Conservation (phyloP, 2,888 invertebrate genomes). For the Xestia xanthographa region DNA sequence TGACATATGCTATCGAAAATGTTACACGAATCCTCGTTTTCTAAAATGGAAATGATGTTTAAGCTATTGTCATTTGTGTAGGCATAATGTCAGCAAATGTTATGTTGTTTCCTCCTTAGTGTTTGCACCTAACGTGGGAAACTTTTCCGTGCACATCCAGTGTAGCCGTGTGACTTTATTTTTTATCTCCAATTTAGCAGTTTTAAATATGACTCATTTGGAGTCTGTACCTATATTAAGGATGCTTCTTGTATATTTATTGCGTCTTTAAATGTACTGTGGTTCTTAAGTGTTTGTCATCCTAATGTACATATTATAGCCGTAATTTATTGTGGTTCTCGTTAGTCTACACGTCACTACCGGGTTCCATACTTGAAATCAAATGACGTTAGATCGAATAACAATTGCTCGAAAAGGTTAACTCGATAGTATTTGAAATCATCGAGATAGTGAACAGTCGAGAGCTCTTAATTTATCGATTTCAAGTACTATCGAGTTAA, state of each 20-base stretch:
- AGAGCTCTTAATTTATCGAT: too few relatives aligned
- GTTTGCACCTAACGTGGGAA: background rate
- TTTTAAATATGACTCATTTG: background rate
- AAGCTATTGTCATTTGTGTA: background rate
- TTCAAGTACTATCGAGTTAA: too few relatives aligned
- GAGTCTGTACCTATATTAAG: too few relatives aligned
- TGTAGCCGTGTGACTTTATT: conserved; percentile 8
- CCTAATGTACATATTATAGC: background rate
- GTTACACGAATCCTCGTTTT: background rate
- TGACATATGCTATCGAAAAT: too few relatives aligned
- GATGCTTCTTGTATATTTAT: background rate
- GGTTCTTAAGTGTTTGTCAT: background rate
- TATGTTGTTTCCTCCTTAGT: too few relatives aligned
- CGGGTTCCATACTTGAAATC: too few relatives aligned
- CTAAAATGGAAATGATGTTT: background rate
- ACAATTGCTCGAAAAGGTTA: too few relatives aligned
- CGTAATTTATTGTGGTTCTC: background rate
- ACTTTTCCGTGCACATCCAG: background rate
- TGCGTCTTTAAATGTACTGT: background rate
- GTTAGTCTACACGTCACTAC: background rate
- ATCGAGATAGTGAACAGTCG: too few relatives aligned
- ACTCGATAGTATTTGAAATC: too few relatives aligned
- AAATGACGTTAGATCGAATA: too few relatives aligned
- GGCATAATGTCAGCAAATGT: background rate
- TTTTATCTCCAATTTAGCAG: conserved; percentile 14